These are phyloP conservation scores for Axea sp. DNA, from an alignment of 2,888 invertebrate species.

Conservation along the genomic window DNA sequence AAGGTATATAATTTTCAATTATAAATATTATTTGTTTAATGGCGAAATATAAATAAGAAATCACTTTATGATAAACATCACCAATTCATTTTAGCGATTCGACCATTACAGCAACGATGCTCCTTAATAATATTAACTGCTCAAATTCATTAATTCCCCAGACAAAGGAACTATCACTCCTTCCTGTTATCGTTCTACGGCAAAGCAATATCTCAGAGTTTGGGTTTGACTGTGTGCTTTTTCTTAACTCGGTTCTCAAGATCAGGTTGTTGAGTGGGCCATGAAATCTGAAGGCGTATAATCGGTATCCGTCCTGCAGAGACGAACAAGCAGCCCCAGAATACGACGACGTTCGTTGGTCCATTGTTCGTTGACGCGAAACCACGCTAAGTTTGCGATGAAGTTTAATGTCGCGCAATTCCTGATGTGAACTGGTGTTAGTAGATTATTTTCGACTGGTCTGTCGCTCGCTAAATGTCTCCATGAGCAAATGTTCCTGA, in stretches of 20 bases:
- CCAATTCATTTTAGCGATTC: conserved; percentile 25
- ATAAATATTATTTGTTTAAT: no score
- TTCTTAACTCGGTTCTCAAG: conserved; percentile 47
- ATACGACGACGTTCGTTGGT: conserved; percentile 76
- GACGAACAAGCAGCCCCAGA: conserved; percentile 53
- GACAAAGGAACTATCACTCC: conserved; percentile 49
- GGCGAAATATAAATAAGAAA: no score
- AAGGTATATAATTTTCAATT: no score
- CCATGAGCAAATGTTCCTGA: conserved; percentile 37
- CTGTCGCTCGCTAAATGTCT: conserved; percentile 53
- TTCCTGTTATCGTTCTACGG: conserved; percentile 44
- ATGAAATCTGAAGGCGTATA: conserved; percentile 57
- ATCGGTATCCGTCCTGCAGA: conserved; percentile 60
- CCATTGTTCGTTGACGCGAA: conserved; percentile 74
- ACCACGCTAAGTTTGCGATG: conserved; percentile 69
- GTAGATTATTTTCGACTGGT: conserved; percentile 56
- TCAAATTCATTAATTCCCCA: conserved; percentile 54
- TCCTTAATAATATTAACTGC: conserved; percentile 42
- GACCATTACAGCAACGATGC: conserved; percentile 13
- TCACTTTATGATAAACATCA: no score
- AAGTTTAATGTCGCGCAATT: conserved; percentile 79
- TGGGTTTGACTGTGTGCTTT: conserved; percentile 60
- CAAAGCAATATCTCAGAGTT: conserved; percentile 41
- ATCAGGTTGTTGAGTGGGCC: conserved; percentile 55
- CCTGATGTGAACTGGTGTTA: conserved; percentile 67